Evolutionary conservation across 2,113 vertebrate genomes (phyloP).

Genomic region (Cynocephalus volans): DNA sequence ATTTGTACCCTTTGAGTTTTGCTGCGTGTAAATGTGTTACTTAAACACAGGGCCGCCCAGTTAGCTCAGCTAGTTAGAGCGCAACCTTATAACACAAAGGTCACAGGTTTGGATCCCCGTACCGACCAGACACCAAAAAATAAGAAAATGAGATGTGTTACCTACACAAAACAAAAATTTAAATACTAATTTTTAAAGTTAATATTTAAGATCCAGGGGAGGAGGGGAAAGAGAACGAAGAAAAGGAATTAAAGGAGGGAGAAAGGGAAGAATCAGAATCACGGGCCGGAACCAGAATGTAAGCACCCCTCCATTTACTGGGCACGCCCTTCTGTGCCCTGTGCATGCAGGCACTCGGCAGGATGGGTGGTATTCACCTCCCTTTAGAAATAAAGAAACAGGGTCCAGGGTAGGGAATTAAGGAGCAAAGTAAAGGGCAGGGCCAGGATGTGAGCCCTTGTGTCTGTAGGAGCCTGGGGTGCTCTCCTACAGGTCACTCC

Average conservation of each 20-base stretch:
- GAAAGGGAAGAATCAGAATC: not conserved
- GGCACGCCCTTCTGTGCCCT: not conserved
- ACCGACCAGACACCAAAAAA: no score
- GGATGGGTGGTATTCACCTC: not conserved
- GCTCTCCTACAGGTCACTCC: not conserved
- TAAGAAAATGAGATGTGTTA: not conserved
- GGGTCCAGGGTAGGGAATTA: not conserved
- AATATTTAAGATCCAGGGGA: not conserved
- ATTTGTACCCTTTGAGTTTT: not conserved
- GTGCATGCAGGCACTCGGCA: accelerated
- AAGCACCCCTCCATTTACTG: accelerated
- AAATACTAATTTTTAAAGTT: not conserved
- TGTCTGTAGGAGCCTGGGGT: no score
- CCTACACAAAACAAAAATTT: not conserved
- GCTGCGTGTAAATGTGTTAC: not conserved
- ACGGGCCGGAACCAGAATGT: not conserved
- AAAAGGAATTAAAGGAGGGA: not conserved
- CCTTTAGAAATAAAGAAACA: not conserved
- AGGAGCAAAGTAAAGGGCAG: not conserved
- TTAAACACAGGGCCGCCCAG: no score
- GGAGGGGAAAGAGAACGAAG: not conserved
- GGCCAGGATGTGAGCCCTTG: not conserved
- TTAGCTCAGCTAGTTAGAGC: no score
- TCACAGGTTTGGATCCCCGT: no score
- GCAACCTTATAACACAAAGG: no score